Base-by-base conservation (phyloP, 2,797 vertebrate genomes). In the Alfaro cultratus region DNA sequence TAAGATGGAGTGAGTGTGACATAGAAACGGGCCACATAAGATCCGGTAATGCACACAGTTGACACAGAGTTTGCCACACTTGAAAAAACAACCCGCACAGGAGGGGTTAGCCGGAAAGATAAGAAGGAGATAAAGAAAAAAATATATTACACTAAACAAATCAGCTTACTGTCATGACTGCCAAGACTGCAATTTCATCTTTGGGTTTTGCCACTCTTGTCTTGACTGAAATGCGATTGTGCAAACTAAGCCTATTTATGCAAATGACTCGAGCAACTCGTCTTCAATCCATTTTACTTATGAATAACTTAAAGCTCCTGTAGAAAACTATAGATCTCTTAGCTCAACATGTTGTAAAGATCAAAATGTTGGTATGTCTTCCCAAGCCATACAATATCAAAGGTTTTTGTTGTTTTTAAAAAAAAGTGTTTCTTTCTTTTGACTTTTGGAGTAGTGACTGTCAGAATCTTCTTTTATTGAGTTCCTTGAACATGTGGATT, bases 101-200 rank as follows among this genome's bases (percentile, higher is more conserved):
- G 26, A 71, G 10, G 26, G 43, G 68, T 46, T 29, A 9, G 68
- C 46, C 39, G 12, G 23, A 43, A 70, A 43, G 12, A 70, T 43
- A 57, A n/a, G 62, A 57, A n/a, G 62, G 39, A 70, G 39, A 70
- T 68, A 41, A 68, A 64, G 10, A 67, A 70, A 70, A 70, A 70
- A 43, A 43, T 7, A 70, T n/a, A 26, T 43, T 70, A n/a, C 23
- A 70, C 5, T 41, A n/a, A 68, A 26, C 21, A 68, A 70, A 70
- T 70, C 39, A 64, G 13, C 62, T 64, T 64, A 36, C 62, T 64
- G 34, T 39, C 34, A 62, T 34, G 23, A 64, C 34, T 21, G 64
- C 36, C 21, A 41, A 41, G 18, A 68, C 36, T 34, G 29, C 16
- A 64, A 64, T 41, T 41, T 68, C 21, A 43, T 68, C 36, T 41